phyloP scores from a whole-genome alignment of 2,797 vertebrate genomes.

The Nasua narica region DNA sequence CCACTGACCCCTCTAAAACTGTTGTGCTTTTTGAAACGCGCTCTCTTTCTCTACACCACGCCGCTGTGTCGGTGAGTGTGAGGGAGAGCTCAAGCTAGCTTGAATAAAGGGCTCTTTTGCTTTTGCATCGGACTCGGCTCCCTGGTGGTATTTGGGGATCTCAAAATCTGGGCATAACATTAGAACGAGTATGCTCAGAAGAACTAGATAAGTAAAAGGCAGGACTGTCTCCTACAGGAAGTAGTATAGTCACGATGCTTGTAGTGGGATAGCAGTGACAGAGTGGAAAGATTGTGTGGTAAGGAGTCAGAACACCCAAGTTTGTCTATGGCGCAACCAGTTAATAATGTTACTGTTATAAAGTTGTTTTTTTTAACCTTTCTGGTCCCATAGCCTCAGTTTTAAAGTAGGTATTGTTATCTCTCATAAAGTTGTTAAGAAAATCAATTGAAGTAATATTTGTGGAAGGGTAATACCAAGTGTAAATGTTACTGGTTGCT shows the following conservation, averaged over 20 bases:
- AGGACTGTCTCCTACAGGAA: background rate
- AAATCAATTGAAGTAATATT: background rate
- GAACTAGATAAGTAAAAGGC: background rate
- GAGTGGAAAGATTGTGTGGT: background rate
- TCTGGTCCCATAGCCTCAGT: background rate
- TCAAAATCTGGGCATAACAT: too few relatives aligned
- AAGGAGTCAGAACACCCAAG: background rate
- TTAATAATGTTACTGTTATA: background rate
- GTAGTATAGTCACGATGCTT: background rate
- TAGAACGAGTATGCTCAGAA: background rate
- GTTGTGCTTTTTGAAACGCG: too few relatives aligned
- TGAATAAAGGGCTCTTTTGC: too few relatives aligned
- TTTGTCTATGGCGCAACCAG: background rate
- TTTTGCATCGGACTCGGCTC: too few relatives aligned
- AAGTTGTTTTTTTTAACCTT: background rate
- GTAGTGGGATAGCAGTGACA: background rate
- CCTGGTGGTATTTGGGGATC: too few relatives aligned
- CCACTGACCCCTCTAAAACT: too few relatives aligned
- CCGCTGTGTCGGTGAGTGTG: too few relatives aligned
- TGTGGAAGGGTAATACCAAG: background rate
- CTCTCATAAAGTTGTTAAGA: background rate
- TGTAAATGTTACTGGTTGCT: background rate
- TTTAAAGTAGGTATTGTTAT: background rate
- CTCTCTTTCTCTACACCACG: too few relatives aligned
- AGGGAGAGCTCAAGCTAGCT: too few relatives aligned